Evolutionary conservation across 2,113 vertebrate species (phyloP), one percentile per base, ranked within the genome.

Genomic region (Engraulis encrasicolus): DNA sequence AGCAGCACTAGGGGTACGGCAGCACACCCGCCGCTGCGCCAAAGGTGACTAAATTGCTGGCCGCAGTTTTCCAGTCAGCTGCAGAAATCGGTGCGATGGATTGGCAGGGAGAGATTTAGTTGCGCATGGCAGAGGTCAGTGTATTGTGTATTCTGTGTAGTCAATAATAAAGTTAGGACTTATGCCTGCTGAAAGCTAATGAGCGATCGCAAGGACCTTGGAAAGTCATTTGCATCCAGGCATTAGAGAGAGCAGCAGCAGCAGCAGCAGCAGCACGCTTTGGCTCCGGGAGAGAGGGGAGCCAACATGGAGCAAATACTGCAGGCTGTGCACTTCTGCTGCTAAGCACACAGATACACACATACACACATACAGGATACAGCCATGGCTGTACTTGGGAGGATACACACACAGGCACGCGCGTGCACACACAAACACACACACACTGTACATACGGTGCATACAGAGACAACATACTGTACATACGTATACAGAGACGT

Each of bases 101-200:
- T 97, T 94, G 96, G 94, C 92, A 90, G 93, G 94, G 95, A 97
- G 96, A 98, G 97, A 98, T 98, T 97, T 98, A 98, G 97, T 98
- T 96, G 95, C 94, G 91, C 94, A 95, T 97, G 97, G 97, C 98
- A 98, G 97, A 98, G 98, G 98, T 99, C 97, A 97, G 94, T 95
- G 96, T 96, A 97, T 99, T 99, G 98, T 99, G 98, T 99, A 98
- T 99, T 98, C 97, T 98, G 95, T 96, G 97, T 96, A 99, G 98
- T 99, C 98, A 99, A 99, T 99, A 99, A 99, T 99, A 99, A 99
- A 99, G 97, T 99, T 97, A 97, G 96, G 95, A 97, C 96, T 96
- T 95, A 97, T 96, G 97, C 96, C 95, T 93, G 92, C 92, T 88
- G 98, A 99, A 99, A 99, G 96, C 96, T 99, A 99, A 99, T 97